phyloP scores from a whole-genome alignment of 1,140 invertebrate species.

The silkworm (Bombyx mori) region DNA sequence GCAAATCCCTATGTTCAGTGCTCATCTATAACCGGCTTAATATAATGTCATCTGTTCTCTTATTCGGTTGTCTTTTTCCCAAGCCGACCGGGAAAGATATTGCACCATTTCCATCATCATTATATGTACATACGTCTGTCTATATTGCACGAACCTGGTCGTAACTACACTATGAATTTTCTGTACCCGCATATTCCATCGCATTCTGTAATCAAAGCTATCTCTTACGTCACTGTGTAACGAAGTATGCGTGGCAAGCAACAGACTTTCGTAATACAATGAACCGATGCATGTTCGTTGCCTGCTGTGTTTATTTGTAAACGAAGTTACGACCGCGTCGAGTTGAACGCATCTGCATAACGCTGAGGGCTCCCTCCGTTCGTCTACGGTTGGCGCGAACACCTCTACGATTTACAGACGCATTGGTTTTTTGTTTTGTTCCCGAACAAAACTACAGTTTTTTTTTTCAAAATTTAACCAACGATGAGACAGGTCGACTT shows the following conservation, averaged over 20 bases:
- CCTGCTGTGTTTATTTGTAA: conserved; percentile 25
- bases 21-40: conserved; percentile 48
- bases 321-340: conserved; percentile 25
- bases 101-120: conserved; percentile 50
- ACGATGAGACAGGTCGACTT: not conserved
- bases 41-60: conserved; percentile 52
- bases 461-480: too few species aligned
- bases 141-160: conserved; percentile 45
- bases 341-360: conserved; percentile 17
- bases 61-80: conserved; percentile 52
- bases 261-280: conserved; percentile 17
- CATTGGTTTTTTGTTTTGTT: too few species aligned
- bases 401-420: not conserved
- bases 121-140: conserved; percentile 36
- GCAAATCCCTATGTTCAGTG: conserved; percentile 45
- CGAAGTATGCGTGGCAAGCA: conserved; percentile 18
- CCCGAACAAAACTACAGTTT: too few species aligned
- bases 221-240: conserved; percentile 36
- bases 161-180: conserved; percentile 26
- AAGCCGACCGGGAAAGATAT: conserved; percentile 50
- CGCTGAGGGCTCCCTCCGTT: not conserved
- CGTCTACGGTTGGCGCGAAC: conserved; percentile 1
- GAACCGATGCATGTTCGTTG: conserved; percentile 49
- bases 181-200: conserved; percentile 32
- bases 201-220: conserved; percentile 43